Evolutionary conservation across 2,888 invertebrate genomes (phyloP), one percentile per base, ranked within the genome.

Genomic region (Drosophila ustulata): DNA sequence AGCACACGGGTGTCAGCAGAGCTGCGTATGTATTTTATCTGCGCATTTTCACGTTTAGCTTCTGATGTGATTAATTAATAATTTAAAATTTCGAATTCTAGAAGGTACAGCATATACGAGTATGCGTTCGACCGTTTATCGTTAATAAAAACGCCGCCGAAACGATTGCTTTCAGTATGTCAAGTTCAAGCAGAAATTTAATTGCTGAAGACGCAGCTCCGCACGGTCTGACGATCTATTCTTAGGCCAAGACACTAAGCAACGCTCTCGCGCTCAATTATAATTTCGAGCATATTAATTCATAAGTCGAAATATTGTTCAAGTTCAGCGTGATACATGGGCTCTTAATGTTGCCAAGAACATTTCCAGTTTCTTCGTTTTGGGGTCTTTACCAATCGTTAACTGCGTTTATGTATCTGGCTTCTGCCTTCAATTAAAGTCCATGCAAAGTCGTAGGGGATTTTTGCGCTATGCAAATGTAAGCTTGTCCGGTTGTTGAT

Each of bases 121-220:
- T 32, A 18, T 41, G 37, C 50, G 37, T 39, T 62, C 25, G 39
- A 26, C 53, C 23, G 26, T 34, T 55, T 43, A 34, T 13, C 47
- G 25, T 51, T 49, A 55, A 71, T 71, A 52, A 43, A 57, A 18
- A 46, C 45, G 32, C 43, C 9, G 9, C 28, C 32, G 52, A 49
- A 55, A 59, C 23, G 18, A 9, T 30, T 8, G 23, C n/a, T 49
- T 34, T 50, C 34, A 64, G 52, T 86, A 58, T 88, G 83, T 83
- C 83, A 84, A 84, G 83, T 86, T 86, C 89, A 86, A 71, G 66
- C 55, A 7, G 13, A 56, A 45, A 65, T 66, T 53, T 61, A 74
- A 63, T 64, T 66, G 62, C 70, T 30, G 28, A 63, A 74, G 41
- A 63, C 71, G 47, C 56, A 9, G 26, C 45, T 52, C 1, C 1